Conservation (phyloP, 2,113 vertebrate genomes). For the Scomber colias region DNA sequence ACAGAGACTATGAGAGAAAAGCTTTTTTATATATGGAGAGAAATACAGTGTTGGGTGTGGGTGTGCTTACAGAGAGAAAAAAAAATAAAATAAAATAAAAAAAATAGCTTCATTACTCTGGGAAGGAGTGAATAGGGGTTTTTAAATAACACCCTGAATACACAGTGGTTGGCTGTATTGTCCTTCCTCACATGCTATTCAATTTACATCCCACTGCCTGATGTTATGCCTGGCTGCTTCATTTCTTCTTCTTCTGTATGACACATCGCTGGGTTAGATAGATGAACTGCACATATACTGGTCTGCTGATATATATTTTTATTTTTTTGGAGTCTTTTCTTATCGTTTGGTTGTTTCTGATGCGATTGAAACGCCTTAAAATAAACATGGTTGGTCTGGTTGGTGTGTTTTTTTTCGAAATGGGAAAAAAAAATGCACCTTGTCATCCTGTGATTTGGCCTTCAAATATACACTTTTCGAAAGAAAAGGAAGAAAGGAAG, state of each 20-base stretch:
- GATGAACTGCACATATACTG: not conserved
- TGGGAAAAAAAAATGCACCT: not conserved
- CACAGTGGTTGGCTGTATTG: conserved; percentile 16
- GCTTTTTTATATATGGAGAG: not conserved
- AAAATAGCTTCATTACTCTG: conserved; percentile 36
- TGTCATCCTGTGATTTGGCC: not conserved
- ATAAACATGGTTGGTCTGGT: not conserved
- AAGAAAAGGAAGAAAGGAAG: too few species aligned
- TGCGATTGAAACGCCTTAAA: not conserved
- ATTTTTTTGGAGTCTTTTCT: conserved; percentile 5
- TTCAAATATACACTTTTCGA: too few species aligned
- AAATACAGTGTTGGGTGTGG: conserved; percentile 51
- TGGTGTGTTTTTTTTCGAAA: too few species aligned
- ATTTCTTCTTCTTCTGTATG: not conserved
- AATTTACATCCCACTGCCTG: conserved; percentile 33
- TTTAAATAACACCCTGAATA: conserved; percentile 54
- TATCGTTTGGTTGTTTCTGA: too few species aligned
- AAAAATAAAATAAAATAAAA: too few species aligned
- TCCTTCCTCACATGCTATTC: conserved; percentile 10
- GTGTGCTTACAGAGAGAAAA: conserved; percentile 2
- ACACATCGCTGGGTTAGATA: not conserved
- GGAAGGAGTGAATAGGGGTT: conserved; percentile 20
- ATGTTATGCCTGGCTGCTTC: not conserved
- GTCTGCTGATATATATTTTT: conserved; percentile 1
- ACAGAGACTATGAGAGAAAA: conserved; percentile 26